These are phyloP conservation scores for Drosophila leonis DNA, from an alignment of 2,888 invertebrate genomes.

Conservation along the genomic window DNA sequence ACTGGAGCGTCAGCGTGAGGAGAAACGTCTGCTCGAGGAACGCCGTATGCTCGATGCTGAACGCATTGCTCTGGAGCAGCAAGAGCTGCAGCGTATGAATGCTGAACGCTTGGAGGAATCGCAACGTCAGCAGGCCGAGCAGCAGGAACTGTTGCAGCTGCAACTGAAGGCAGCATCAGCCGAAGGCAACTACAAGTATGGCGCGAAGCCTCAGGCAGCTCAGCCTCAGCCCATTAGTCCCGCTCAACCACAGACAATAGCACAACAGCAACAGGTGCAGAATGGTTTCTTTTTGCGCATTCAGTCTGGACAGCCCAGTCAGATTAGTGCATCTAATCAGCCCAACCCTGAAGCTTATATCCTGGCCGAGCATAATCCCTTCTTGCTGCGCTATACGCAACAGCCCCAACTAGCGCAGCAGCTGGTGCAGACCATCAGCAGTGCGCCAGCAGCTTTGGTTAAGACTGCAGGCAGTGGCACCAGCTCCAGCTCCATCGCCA, in stretches of 20 bases:
- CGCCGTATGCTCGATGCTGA: conserved; percentile 63
- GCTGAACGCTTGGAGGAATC: conserved; percentile 52
- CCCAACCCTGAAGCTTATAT: conserved; percentile 14
- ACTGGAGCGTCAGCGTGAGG: conserved; percentile 65
- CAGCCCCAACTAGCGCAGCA: conserved; percentile 8
- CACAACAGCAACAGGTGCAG: conserved; percentile 66
- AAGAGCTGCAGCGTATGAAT: conserved; percentile 55
- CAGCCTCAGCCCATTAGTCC: neutral
- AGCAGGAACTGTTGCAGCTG: conserved; percentile 24
- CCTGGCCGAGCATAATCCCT: conserved; percentile 62
- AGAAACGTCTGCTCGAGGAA: conserved; percentile 63
- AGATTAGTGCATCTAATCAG: neutral
- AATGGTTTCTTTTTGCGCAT: conserved; percentile 73
- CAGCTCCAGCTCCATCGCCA: neutral
- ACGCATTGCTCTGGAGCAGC: conserved; percentile 48
- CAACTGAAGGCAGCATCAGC: neutral
- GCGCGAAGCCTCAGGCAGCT: conserved; percentile 9
- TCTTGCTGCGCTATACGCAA: conserved; percentile 57
- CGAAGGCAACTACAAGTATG: conserved; percentile 11
- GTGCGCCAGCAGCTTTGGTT: neutral
- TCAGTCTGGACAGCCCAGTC: conserved; percentile 50
- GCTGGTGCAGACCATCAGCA: conserved; percentile 8
- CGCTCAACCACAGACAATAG: conserved; percentile 31
- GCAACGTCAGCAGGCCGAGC: conserved; percentile 43
- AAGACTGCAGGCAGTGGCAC: neutral